Percentiles rank a stretch among this genome's conserved stretches.
Conservation (phyloP, 30 jellyfish, hydroid and myxozoan genomes). For the Aurelia coerulea region DNA sequence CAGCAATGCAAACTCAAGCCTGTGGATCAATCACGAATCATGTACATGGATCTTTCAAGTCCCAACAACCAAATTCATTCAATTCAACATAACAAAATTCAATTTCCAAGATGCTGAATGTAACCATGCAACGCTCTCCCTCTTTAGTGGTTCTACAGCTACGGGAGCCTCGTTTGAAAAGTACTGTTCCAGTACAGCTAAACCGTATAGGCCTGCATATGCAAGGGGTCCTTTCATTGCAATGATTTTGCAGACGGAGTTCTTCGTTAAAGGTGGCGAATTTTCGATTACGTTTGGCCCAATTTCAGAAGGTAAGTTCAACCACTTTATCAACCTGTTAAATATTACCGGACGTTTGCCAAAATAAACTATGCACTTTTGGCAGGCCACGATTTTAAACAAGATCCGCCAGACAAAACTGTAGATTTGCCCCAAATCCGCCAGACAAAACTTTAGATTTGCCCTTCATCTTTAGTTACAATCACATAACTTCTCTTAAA, state of each 20-base stretch:
- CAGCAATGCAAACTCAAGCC: background rate
- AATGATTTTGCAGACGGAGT: background rate
- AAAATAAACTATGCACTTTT: too few relatives aligned
- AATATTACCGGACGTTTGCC: too few relatives aligned
- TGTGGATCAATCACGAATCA: background rate
- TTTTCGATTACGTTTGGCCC: too few relatives aligned
- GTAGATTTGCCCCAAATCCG: too few relatives aligned
- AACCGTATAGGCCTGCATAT: background rate
- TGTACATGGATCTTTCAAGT: conserved; percentile 24
- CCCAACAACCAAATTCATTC: background rate
- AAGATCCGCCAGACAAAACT: too few relatives aligned
- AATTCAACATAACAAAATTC: background rate
- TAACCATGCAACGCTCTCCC: background rate
- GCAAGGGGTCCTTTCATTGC: conserved; percentile 14
- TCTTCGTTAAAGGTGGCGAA: background rate
- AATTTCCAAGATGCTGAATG: conserved; percentile 1
- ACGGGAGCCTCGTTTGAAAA: background rate
- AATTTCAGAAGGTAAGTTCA: too few relatives aligned
- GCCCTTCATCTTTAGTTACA: too few relatives aligned
- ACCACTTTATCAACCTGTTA: too few relatives aligned
- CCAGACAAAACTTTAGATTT: too few relatives aligned
- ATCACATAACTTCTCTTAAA: too few relatives aligned
- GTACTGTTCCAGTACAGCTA: conserved; percentile 9
- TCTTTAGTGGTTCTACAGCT: conserved; percentile 29
- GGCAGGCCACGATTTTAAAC: too few relatives aligned